These are phyloP conservation scores for Proctacanthus coquilletti DNA, from an alignment of 1,140 invertebrate species.

Conservation along the genomic window DNA sequence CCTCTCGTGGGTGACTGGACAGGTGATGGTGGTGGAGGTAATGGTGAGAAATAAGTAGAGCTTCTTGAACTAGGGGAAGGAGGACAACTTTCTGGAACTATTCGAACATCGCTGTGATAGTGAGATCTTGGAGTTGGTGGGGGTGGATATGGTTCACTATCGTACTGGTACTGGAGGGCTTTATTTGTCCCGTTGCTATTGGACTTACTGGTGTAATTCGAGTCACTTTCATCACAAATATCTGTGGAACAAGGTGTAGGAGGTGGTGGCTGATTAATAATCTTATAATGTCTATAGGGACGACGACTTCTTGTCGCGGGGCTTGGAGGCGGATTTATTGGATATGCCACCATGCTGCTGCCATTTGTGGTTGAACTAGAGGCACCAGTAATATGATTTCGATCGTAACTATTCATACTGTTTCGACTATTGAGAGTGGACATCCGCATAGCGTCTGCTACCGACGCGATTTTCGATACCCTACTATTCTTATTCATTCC, in stretches of 20 bases:
- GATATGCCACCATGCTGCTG: conserved; percentile 32
- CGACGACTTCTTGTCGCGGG: conserved; percentile 64
- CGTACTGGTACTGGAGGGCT: conserved; percentile 36
- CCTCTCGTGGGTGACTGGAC: conserved; percentile 38
- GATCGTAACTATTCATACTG: conserved; percentile 51
- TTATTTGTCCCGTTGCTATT: conserved; percentile 18
- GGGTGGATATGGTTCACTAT: conserved; percentile 59
- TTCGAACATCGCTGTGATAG: conserved; percentile 46
- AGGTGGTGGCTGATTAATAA: conserved; percentile 71
- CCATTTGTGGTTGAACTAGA: conserved; percentile 57
- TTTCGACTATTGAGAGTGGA: conserved; percentile 44
- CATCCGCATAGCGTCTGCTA: conserved; percentile 45
- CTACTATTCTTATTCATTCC: conserved; percentile 33
- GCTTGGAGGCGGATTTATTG: conserved; percentile 69
- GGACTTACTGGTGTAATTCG: conserved; percentile 38
- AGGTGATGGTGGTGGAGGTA: conserved; percentile 55
- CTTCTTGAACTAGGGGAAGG: conserved; percentile 63
- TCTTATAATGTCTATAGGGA: conserved; percentile 60
- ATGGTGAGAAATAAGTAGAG: conserved; percentile 55
- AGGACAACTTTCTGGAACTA: conserved; percentile 42
- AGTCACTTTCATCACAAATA: conserved; percentile 78
- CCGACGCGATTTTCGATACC: conserved; percentile 29
- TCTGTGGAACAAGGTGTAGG: conserved; percentile 90
- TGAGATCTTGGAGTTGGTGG: conserved; percentile 71
- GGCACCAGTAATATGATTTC: conserved; percentile 66